Base-by-base conservation (phyloP, 1,140 invertebrate species). In the Pemphigus obesinymphae region DNA sequence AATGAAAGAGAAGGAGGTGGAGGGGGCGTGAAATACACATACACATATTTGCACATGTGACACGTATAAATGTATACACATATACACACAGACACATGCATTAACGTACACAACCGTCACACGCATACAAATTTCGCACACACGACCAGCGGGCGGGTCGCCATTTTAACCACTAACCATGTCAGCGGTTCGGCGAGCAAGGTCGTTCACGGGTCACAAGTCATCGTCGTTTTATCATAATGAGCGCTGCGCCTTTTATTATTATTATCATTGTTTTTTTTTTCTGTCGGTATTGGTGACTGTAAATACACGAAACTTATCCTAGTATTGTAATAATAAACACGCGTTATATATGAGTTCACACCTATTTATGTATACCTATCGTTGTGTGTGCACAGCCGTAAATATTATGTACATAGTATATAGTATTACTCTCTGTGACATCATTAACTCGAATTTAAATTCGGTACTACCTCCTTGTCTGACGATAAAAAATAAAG, bases 201-300 rank as follows among this genome's bases (percentile, higher is more conserved):
- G 75, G 75, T 78, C 55, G 75, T 78, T 78, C 15, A 61, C 53
- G 75, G 75, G 75, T 78, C 75, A 78, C 55, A 76, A 76, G 73
- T 76, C 75, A 61, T 11, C 55, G 75, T 34, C 26, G 75, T 61
- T 58, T 61, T 61, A 43, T 15, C 53, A 78, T 78, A 78, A 78
- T 29, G 75, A 78, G 75, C 75, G 37, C 75, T 43, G 75, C 75
- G 75, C 75, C 75, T 78, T 78, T 78, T 78, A 76, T 73, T 53
- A 50, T 76, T 61, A 37, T 43, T 68, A 43, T 70, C 43, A 13
- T 70, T 70, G 37, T 70, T 70, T n/a, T 70, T 72, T 45, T 40
- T 48, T 72, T 48, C 43, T 20, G 68, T 72, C 68, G 23, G 63
- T 23, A 34, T 23, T 31, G 61, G 13, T 7, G 61, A 63, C 31